Percentiles rank a stretch among this genome's conserved stretches.
Evolutionary conservation across 1,140 invertebrate species (phyloP).

Genomic region (Hirudo medicinalis): DNA sequence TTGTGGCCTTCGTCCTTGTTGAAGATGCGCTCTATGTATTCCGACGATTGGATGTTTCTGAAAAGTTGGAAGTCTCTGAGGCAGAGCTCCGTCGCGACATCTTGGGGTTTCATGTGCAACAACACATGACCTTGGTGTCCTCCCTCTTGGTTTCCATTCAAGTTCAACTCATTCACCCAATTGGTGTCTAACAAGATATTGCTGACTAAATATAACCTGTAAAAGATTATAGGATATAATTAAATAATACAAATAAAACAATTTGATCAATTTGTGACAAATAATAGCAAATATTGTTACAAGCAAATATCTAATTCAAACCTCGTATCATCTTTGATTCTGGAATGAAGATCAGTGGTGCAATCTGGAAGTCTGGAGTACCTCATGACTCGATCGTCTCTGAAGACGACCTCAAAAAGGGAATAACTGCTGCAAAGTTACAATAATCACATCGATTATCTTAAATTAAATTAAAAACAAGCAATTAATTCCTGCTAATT

Average conservation of each 20-base stretch:
- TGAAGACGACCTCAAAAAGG: slow-evolving; percentile 84
- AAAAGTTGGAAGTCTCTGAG: slow-evolving; percentile 65
- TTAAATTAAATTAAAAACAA: too few species aligned
- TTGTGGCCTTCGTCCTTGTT: not conserved
- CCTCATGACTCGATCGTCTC: slow-evolving; percentile 85
- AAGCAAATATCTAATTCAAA: too few species aligned
- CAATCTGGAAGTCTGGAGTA: slow-evolving; percentile 85
- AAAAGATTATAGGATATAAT: not conserved
- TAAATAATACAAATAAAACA: too few species aligned
- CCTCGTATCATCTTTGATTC: slow-evolving; percentile 50
- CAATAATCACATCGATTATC: too few species aligned
- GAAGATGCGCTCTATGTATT: slow-evolving; percentile 96
- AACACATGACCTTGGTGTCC: slow-evolving; percentile 83
- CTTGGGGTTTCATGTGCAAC: slow-evolving; percentile 60
- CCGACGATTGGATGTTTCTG: slow-evolving; percentile 90
- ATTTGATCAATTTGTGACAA: too few species aligned
- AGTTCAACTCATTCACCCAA: slow-evolving; percentile 24
- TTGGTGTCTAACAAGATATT: not conserved
- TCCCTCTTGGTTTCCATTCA: slow-evolving; percentile 71
- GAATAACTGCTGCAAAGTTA: slow-evolving; percentile 56
- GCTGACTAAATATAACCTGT: slow-evolving; percentile 2
- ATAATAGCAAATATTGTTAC: too few species aligned
- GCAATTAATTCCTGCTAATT: too few species aligned
- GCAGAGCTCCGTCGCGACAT: slow-evolving; percentile 87
- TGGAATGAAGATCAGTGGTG: slow-evolving; percentile 82